These are phyloP conservation scores for Murina feae DNA, from an alignment of 2,113 vertebrate species.

Conservation along the genomic window DNA sequence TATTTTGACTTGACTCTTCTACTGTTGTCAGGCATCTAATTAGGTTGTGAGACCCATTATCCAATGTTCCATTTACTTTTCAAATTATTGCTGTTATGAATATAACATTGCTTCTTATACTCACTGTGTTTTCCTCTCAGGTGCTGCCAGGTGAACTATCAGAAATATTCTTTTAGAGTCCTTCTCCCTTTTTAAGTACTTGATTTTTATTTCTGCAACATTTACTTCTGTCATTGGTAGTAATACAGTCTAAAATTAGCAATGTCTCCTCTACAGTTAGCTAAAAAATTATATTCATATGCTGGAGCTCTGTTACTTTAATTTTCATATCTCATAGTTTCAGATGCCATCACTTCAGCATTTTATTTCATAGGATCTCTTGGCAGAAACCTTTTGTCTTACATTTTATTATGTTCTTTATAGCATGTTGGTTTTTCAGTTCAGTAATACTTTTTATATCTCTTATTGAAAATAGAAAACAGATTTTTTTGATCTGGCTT, in stretches of 20 bases:
- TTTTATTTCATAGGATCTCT: neutral
- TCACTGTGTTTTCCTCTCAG: neutral
- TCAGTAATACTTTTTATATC: neutral
- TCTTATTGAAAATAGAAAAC: neutral
- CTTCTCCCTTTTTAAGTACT: neutral
- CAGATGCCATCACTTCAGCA: neutral
- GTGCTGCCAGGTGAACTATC: neutral
- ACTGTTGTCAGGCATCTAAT: neutral
- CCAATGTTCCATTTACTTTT: neutral
- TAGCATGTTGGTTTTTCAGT: neutral
- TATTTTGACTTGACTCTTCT: neutral
- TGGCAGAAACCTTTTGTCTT: neutral
- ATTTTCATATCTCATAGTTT: neutral
- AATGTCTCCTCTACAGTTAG: neutral
- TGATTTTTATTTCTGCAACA: neutral
- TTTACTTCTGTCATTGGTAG: neutral
- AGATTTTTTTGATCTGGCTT: slow-evolving; percentile 4
- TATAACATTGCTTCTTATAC: neutral
- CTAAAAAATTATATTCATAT: neutral
- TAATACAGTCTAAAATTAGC: neutral
- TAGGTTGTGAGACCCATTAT: neutral
- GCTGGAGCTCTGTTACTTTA: neutral
- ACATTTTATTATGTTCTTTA: neutral
- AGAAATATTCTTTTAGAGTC: neutral
- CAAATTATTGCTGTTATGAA: neutral